Evolutionary conservation across 2,797 vertebrate species (phyloP), one percentile per base, ranked within the genome.

Genomic region (Tapera naevia): DNA sequence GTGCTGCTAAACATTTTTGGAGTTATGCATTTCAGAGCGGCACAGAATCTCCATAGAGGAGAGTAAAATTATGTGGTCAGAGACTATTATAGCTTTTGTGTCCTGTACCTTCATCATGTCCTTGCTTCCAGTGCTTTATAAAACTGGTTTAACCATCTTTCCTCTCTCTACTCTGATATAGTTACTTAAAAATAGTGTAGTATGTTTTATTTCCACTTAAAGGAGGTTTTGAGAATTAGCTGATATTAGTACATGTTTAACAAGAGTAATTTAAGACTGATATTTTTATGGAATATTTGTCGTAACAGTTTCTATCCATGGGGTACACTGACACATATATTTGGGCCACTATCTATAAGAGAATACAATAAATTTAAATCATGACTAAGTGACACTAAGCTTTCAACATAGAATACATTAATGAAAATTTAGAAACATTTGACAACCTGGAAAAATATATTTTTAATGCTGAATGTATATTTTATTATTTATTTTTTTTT

Each of bases 281-380:
- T 80, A 35, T 23, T 73, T 69, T 57, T 30, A 37, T 17, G 8
- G 19, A 62, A 35, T 51, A 6, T 22, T 50, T 91, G 28, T 46
- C 62, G 48, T 93, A 91, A 86, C 23, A 74, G 10, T 46, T 66
- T 78, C 83, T 71, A 83, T 76, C 86, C 66, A 86, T 81, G 80
- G 85, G 75, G 35, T 92, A 87, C 96, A 94, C 61, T 92, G 53
- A 93, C 76, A 96, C 80, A 67, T 81, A 91, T 60, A 81, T 80
- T 62, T 87, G 89, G 92, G 17, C 35, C 32, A 66, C 11, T 23
- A 50, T 37, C 8, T 53, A 7, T 27, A 67, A 90, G 32, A 51
- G 28, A 74, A 24, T 46, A 66, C 10, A 51, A 46, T 53, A 80
- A 62, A 83, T 69, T 70, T 35, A 62, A 65, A 46, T 65, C 10